Evolutionary conservation across 2,113 vertebrate species (phyloP), one percentile per base, ranked within the genome.

Genomic region (Butorides virescens): DNA sequence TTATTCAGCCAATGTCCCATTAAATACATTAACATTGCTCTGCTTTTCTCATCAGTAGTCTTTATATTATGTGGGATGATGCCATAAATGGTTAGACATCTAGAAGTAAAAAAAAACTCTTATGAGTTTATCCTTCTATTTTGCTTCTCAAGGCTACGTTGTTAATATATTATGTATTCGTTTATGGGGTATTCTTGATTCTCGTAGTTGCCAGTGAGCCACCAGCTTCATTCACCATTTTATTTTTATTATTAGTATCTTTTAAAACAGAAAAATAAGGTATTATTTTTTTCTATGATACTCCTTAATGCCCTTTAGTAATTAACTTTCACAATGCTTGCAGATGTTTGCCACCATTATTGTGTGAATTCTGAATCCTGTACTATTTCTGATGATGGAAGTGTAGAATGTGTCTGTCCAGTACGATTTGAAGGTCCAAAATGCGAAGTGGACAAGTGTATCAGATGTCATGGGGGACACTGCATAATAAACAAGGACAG

Each of bases 291-390:
- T 81, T 5, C 62, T 11, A 2, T 32, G 56, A 10, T 2, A 4
- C 15, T 42, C 37, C 42, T 22, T 36, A 58, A 44, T 30, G 30
- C 15, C 26, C 78, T 79, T 7, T 26, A 50, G 53, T 66, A 34
- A 90, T 23, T 10, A 56, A 10, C 34, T 58, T 85, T 37, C 26
- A 0, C 17, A 25, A 91, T 93, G 36, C 55, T 96, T 90, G 82
- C 98, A 99, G 99, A 99, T 81, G 98, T 99, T 71, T 99, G 99
- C 94, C 99, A 99, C 94, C 99, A 99, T 95, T 99, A 99, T 93
- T 99, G 99, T 66, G 99, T 99, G 80, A 99, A 99, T 97, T 99
- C 99, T 37, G 99, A 99, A 81, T 99, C 99, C 4, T 99, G 99
- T 97, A 98, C 98, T 1, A 97, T 99, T 47, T 99, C 98, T 17